Evolutionary conservation across 2,113 vertebrate genomes (phyloP).

Genomic region (Smithornis capensis): DNA sequence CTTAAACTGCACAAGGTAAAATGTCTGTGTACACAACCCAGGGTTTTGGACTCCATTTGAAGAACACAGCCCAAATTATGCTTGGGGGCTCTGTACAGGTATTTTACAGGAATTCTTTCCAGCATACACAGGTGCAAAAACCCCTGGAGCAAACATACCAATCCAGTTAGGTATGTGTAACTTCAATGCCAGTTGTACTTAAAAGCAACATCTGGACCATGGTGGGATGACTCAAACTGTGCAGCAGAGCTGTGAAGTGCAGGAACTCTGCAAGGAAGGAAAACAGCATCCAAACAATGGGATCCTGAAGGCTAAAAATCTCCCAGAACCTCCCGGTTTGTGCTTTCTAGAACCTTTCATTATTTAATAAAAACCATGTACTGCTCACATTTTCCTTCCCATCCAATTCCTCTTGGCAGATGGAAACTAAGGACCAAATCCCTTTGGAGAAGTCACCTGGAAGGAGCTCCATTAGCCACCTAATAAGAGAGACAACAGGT

Average conservation of each 20-base stretch:
- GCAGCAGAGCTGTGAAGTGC: background rate
- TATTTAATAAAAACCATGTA: background rate
- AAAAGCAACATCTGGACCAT: constrained; percentile 61
- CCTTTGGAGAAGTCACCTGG: constrained; percentile 32
- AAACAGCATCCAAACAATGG: background rate
- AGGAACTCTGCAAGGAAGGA: background rate
- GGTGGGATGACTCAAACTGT: background rate
- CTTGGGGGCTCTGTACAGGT: constrained; percentile 46
- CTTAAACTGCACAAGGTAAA: background rate
- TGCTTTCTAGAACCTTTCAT: background rate
- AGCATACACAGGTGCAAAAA: constrained; percentile 68
- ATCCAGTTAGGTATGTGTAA: constrained; percentile 53
- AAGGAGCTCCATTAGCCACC: background rate
- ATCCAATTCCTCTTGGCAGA: background rate
- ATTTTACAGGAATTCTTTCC: constrained; percentile 53
- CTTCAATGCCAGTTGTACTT: constrained; percentile 42
- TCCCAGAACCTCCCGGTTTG: background rate
- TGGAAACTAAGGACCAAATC: constrained; percentile 11
- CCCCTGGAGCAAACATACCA: constrained; percentile 62
- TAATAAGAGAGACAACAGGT: background rate
- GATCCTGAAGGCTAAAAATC: background rate
- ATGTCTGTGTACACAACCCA: background rate
- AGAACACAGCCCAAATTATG: background rate
- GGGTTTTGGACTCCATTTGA: background rate
- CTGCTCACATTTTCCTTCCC: background rate